Base-by-base conservation (phyloP, 37 sponge, comb jelly and placozoan species). In the Spongilla lacustris region DNA sequence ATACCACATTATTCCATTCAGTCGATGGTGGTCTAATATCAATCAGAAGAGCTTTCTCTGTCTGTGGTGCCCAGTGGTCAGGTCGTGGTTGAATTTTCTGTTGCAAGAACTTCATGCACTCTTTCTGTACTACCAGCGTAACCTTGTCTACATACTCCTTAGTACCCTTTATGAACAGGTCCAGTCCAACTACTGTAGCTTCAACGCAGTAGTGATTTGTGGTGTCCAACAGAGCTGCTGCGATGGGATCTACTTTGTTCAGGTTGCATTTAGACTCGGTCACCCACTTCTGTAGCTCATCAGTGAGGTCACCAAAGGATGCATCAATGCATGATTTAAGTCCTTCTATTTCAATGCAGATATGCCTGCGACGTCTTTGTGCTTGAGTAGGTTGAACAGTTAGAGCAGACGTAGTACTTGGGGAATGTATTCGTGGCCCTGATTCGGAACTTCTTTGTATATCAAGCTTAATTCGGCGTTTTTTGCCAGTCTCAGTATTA, bases 1-100 rank as follows among this genome's bases (percentile, higher is more conserved):
- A 6, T 8, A 67, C 50, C 0, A 87, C 66, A 0, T 88, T 31
- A 0, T 36, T 68, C 84, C 89, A 92, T 30, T 92, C 92, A 14
- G 24, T 4, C 13, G 79, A 75, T 24, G 1, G 2, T 28, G 26
- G 23, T 34, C 11, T 25, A 17, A 82, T 25, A 0, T 2, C 1
- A 68, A 74, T 83, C 5, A 84, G 68, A 9, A 26, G 38, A 23
- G 22, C 33, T 14, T 48, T 72, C n/a, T 66, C 74, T 33, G 70
- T 26, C 46, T 88, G 89, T 41, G 50, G 23, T 2, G 81, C 89
- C 89, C 89, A 88, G 25, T 76, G 0, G 19, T 31, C 24, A 75
- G 89, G 89, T 58, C 58, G 58, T 17, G 58, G 19, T 1, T 17
- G 4, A 1, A 58, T 14, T 14, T 19, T 58, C 58, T 58, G 19